Evolutionary conservation across 2,888 invertebrate genomes (phyloP).

Genomic region (Leptopilina drosophilae): DNA sequence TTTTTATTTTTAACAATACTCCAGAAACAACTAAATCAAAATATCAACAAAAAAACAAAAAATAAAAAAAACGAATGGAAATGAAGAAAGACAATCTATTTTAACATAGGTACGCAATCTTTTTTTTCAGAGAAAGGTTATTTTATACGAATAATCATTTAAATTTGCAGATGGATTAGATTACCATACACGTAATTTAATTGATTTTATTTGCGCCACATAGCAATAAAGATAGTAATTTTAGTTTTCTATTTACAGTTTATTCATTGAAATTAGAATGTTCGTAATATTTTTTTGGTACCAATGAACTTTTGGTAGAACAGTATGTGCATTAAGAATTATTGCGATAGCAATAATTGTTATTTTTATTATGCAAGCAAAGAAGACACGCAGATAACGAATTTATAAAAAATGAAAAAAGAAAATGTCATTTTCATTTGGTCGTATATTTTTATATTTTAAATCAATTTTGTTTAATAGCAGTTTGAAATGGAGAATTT

Average conservation of each 20-base stretch:
- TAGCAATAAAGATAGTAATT: constrained; percentile 37
- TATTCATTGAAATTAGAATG: not conserved
- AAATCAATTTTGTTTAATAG: not conserved
- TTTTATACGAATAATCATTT: not conserved
- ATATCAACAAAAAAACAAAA: not conserved
- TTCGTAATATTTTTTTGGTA: not conserved
- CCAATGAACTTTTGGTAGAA: constrained; percentile 33
- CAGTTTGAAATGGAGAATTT: not conserved
- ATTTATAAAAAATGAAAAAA: constrained; percentile 7
- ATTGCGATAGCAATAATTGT: not conserved
- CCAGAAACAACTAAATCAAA: not conserved
- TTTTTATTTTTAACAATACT: not conserved
- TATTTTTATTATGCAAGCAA: constrained; percentile 1
- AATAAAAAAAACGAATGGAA: not conserved
- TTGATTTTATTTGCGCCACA: constrained; percentile 6
- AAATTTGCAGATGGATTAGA: constrained; percentile 11
- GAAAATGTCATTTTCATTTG: constrained; percentile 16
- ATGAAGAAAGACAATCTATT: constrained; percentile 3
- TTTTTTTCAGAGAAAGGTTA: not conserved
- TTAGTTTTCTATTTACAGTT: constrained; percentile 24
- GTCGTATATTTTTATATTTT: not conserved
- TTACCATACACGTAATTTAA: constrained; percentile 20
- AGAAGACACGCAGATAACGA: not conserved
- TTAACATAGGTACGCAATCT: too few relatives aligned
- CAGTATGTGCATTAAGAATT: not conserved